These are phyloP conservation scores for Oxycera nigricornis DNA, from an alignment of 2,888 invertebrate genomes.

Conservation along the genomic window DNA sequence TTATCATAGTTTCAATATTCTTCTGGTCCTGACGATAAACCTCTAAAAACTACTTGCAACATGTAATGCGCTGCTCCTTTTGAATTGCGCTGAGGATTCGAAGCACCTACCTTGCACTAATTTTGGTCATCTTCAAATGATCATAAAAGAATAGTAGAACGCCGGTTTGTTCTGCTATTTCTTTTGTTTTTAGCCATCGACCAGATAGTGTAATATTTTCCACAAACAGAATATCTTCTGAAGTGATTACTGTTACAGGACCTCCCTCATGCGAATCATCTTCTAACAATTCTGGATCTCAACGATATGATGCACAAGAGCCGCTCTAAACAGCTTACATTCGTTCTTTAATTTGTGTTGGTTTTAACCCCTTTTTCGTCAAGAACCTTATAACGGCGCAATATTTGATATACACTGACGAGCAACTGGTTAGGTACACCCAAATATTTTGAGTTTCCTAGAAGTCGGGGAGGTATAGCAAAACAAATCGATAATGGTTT, in stretches of 20 bases:
- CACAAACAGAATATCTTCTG: background rate
- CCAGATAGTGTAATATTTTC: background rate
- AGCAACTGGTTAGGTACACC: too few relatives aligned
- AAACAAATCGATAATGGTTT: too few relatives aligned
- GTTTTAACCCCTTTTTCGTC: too few relatives aligned
- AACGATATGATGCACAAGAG: too few relatives aligned
- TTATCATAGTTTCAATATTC: background rate
- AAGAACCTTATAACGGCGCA: too few relatives aligned
- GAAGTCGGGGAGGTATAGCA: too few relatives aligned
- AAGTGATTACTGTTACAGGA: background rate
- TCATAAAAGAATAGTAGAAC: background rate
- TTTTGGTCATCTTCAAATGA: background rate
- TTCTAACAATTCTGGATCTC: background rate
- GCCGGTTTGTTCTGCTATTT: background rate
- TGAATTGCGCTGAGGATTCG: background rate
- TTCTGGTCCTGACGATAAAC: background rate
- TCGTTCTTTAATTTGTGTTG: too few relatives aligned
- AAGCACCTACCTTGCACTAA: background rate
- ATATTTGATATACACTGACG: too few relatives aligned
- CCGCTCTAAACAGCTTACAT: slow-evolving; percentile 1
- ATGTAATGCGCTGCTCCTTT: background rate
- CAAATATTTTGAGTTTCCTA: too few relatives aligned
- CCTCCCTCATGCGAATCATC: background rate
- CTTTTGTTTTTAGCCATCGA: background rate
- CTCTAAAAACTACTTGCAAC: background rate